phyloP scores from a whole-genome alignment of 2,888 invertebrate genomes.

The Sinopyrophorus schimmeli region DNA sequence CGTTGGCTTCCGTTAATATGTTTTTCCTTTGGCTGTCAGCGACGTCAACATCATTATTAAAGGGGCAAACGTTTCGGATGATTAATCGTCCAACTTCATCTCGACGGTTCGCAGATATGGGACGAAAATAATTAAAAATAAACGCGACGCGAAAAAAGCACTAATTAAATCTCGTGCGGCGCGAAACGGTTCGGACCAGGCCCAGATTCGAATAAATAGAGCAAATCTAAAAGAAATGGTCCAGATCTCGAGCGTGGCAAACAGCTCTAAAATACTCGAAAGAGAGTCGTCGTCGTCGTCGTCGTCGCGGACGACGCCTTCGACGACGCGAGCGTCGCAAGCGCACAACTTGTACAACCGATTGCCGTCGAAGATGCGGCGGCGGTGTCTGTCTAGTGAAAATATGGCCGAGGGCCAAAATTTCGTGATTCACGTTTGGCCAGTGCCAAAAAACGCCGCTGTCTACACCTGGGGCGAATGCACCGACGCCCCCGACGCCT shows the following conservation, averaged over 20 bases:
- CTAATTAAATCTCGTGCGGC: constrained; percentile 28
- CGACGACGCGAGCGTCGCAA: constrained; percentile 10
- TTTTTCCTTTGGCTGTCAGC: too few relatives aligned
- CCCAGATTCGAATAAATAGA: constrained; percentile 35
- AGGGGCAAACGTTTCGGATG: too few relatives aligned
- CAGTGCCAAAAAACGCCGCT: constrained; percentile 40
- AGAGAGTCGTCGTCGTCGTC: constrained; percentile 18
- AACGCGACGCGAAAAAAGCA: too few relatives aligned
- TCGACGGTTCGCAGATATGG: too few relatives aligned
- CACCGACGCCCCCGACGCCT: constrained; percentile 35
- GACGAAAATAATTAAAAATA: too few relatives aligned
- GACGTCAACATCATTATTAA: too few relatives aligned
- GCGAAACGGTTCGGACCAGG: constrained; percentile 21
- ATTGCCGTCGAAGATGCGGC: constrained; percentile 31
- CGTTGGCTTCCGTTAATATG: too few relatives aligned
- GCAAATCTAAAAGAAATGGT: constrained; percentile 34
- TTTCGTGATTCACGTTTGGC: constrained; percentile 47
- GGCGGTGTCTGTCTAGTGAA: constrained; percentile 43
- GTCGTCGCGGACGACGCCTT: constrained; percentile 16
- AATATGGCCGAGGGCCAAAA: constrained; percentile 41
- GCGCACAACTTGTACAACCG: constrained; percentile 21
- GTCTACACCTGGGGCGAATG: constrained; percentile 44
- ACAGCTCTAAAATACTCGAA: too few relatives aligned
- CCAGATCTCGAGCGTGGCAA: constrained; percentile 34
- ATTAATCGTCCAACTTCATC: too few relatives aligned